Base-by-base conservation (phyloP, 2,113 vertebrate species). In the Xenopus borealis region DNA sequence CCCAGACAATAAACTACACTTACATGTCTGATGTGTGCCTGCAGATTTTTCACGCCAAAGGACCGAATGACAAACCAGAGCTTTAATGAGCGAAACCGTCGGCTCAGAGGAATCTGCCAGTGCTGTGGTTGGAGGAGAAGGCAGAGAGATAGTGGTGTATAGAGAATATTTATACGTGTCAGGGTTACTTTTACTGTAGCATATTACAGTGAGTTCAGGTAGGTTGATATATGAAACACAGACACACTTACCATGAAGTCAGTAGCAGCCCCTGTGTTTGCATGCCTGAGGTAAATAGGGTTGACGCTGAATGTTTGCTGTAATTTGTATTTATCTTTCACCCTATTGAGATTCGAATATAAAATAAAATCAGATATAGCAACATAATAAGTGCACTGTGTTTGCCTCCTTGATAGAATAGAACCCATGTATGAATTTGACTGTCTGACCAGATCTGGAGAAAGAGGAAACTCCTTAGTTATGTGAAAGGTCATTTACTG, bases 41-140 rank as follows among this genome's bases (percentile, higher is more conserved):
- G 96, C 23, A 99, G 93, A 62, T 94, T 95, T 83, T 92, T 97
- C 85, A 99, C 89, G 2, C 96, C 97, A 19, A 98, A 99, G 0
- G 94, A 93, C 3, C 96, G 96, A 83, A 99, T 90, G 75, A 98
- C 96, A 75, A 98, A 98, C 96, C 97, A 98, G 27, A 99, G 91
- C 82, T 99, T 99, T 65, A 99, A 80, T 4, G 97, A 96, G 50
- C 96, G 96, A 78, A 99, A 99, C 2, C 96, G 91, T 3, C 95
- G 90, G 63, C 96, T 98, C 75, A 99, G 88, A 1, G 97, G 95
- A 75, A 99, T 98, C 82, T 99, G 97, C 97, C 97, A 99, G 70
- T 98, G 92, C 96, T 99, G 77, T 50, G 11, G 47, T 12, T 50
- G 10, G 11, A 50, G 14, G 14, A 40, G 33, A 40, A 6, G 5